Evolutionary conservation across 2,113 vertebrate genomes (phyloP).

Genomic region (Columba janthina): DNA sequence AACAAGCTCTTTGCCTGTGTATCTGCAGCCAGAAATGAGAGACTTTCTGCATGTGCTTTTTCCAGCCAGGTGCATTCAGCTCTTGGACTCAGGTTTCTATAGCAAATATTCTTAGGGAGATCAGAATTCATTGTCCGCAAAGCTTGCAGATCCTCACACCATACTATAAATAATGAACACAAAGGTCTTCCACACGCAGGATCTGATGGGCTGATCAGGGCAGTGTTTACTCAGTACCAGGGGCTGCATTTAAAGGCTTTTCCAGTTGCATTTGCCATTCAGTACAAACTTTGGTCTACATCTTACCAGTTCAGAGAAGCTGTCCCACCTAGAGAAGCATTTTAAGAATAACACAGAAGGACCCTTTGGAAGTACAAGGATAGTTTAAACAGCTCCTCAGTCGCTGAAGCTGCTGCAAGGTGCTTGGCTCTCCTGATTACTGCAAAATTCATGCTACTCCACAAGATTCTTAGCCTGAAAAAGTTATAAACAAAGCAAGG

Average conservation of each 20-base stretch:
- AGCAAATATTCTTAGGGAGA: neutral
- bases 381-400: neutral
- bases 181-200: neutral
- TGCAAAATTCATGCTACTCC: neutral
- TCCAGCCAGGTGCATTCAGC: neutral
- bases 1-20: conserved; percentile 30
- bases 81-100: neutral
- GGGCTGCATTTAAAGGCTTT: neutral
- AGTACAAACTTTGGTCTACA: neutral
- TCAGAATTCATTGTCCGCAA: neutral
- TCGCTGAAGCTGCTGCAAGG: neutral
- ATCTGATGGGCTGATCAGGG: neutral
- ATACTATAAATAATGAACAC: neutral
- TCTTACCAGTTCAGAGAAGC: neutral
- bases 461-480: neutral
- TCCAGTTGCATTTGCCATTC: neutral
- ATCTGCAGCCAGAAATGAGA: neutral
- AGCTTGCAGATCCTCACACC: neutral
- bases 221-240: neutral
- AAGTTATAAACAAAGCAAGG: neutral
- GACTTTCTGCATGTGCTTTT: neutral
- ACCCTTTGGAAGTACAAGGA: neutral
- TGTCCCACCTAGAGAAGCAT: neutral
- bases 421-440: neutral
- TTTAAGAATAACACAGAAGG: neutral